Conservation (phyloP, 2,888 invertebrate genomes). For the Anarsia innoxiella region DNA sequence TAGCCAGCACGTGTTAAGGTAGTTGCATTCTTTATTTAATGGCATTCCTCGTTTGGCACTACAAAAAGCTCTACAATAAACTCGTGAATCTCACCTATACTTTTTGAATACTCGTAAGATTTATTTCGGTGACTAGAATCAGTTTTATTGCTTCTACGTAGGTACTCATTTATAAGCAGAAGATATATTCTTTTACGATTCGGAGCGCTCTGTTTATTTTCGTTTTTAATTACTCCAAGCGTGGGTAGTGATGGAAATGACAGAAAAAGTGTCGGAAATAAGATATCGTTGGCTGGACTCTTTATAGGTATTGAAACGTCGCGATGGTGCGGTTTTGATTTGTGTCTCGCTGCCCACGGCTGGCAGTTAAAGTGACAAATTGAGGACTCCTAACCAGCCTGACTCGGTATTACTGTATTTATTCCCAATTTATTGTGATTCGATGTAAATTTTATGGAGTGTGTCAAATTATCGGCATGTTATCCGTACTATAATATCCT, state of each 20-base stretch:
- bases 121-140: constrained; percentile 71
- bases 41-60: constrained; percentile 50
- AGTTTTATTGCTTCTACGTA: constrained; percentile 69
- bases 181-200: constrained; percentile 73
- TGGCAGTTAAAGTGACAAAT: constrained; percentile 45
- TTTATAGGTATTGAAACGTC: constrained; percentile 24
- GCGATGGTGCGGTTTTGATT: constrained; percentile 43
- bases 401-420: constrained; percentile 34
- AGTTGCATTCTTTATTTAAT: constrained; percentile 46
- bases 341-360: constrained; percentile 32
- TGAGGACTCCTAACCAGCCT: constrained; percentile 29
- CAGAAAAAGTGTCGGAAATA: constrained; percentile 35
- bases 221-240: constrained; percentile 73
- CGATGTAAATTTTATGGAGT: constrained; percentile 25
- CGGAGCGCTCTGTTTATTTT: constrained; percentile 73
- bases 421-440: constrained; percentile 30
- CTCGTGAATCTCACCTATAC: constrained; percentile 53
- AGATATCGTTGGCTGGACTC: constrained; percentile 21
- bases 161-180: constrained; percentile 72
- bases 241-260: constrained; percentile 64
- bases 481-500: no score
- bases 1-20: constrained; percentile 39
- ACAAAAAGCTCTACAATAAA: constrained; percentile 45
- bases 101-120: constrained; percentile 57
- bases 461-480: constrained; percentile 2